Conservation (phyloP, 1,140 invertebrate species). For the Oedothorax gibbosus region DNA sequence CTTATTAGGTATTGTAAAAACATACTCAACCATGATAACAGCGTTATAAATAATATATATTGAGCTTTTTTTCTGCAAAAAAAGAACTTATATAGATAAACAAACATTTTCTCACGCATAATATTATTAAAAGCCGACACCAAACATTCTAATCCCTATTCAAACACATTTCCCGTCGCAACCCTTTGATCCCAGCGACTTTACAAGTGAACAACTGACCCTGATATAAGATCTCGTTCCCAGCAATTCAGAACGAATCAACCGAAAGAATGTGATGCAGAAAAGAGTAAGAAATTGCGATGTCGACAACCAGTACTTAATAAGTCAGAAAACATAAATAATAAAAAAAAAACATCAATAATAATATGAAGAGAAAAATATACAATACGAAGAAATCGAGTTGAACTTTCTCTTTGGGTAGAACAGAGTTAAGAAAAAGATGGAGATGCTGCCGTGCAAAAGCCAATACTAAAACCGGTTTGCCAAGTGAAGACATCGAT, state of each 20-base stretch:
- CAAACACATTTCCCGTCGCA: constrained; percentile 7
- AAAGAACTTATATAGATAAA: too few species aligned
- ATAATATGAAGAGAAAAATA: constrained; percentile 27
- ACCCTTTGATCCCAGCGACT: constrained; percentile 30
- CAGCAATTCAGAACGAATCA: constrained; percentile 5
- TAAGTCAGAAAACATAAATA: constrained; percentile 32
- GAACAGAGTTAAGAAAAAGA: neutral
- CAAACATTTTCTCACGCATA: too few species aligned
- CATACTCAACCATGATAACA: too few species aligned
- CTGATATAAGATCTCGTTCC: neutral
- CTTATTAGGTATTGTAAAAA: too few species aligned
- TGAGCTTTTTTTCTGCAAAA: too few species aligned
- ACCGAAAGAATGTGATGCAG: constrained; percentile 9
- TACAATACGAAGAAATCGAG: constrained; percentile 7
- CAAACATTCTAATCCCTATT: constrained; percentile 21
- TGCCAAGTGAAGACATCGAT: too few species aligned
- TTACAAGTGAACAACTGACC: neutral
- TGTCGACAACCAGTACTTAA: constrained; percentile 41
- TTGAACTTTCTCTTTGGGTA: constrained; percentile 43
- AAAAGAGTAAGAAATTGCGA: constrained; percentile 9
- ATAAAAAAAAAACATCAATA: constrained; percentile 11
- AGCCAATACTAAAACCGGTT: neutral
- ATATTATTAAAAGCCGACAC: neutral
- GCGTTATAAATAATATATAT: too few species aligned
- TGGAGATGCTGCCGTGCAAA: neutral